phyloP scores from a whole-genome alignment of 1,140 invertebrate genomes.

The Dreissena polymorpha region DNA sequence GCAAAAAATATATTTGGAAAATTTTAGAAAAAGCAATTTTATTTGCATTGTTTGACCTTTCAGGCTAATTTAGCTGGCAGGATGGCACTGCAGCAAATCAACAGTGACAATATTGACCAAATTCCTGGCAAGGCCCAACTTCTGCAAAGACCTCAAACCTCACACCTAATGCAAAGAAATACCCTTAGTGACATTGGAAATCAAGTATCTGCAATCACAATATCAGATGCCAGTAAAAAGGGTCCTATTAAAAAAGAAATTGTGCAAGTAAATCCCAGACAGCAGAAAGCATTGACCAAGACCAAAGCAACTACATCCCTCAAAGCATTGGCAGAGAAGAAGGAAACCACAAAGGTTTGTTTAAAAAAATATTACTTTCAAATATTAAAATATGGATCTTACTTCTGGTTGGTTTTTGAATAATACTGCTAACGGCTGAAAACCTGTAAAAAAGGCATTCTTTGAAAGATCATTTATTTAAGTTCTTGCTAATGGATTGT shows the following conservation, averaged over 20 bases:
- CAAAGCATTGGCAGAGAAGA: slow-evolving; percentile 49
- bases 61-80: slow-evolving; percentile 55
- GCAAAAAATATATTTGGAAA: too few relatives aligned
- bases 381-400: not conserved
- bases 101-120: slow-evolving; percentile 55
- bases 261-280: slow-evolving; percentile 56
- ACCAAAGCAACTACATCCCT: slow-evolving; percentile 59
- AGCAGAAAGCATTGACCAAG: slow-evolving; percentile 61
- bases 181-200: slow-evolving; percentile 77
- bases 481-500: too few relatives aligned
- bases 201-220: slow-evolving; percentile 73
- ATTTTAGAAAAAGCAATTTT: too few relatives aligned
- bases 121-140: slow-evolving; percentile 51
- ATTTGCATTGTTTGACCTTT: slow-evolving; percentile 15
- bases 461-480: too few relatives aligned
- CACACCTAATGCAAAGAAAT: slow-evolving; percentile 57
- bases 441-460: too few relatives aligned
- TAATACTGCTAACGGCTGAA: too few relatives aligned
- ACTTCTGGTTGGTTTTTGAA: not conserved
- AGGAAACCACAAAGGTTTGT: slow-evolving; percentile 33
- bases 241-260: slow-evolving; percentile 72
- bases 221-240: slow-evolving; percentile 67
- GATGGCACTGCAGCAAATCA: slow-evolving; percentile 54
- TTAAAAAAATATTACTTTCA: slow-evolving; percentile 1
- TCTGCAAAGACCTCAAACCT: slow-evolving; percentile 44